Evolutionary conservation across 2,888 invertebrate genomes (phyloP).

Genomic region (Anaspis maculata): DNA sequence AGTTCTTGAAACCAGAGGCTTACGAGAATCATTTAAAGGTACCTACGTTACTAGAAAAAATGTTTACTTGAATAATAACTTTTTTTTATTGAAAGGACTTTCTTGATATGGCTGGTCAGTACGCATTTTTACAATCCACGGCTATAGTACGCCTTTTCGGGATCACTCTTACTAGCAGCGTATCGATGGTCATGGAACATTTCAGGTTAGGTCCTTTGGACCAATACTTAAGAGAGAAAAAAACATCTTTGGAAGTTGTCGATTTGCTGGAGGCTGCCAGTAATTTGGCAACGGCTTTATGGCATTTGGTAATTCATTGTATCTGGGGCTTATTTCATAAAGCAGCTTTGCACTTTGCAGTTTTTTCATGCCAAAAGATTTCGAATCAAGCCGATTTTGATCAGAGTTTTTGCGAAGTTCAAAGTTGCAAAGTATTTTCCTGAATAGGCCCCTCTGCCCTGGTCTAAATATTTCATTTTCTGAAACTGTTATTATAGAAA

Average conservation of each 20-base stretch:
- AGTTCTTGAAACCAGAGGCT: slow-evolving; percentile 62
- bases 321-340: too few relatives aligned
- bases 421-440: too few relatives aligned
- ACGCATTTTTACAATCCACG: slow-evolving; percentile 69
- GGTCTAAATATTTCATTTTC: too few relatives aligned
- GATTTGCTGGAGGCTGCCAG: slow-evolving; percentile 78
- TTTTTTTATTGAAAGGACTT: too few relatives aligned
- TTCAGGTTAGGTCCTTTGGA: slow-evolving; percentile 72
- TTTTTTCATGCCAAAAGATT: too few relatives aligned
- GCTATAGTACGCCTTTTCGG: slow-evolving; percentile 72
- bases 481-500: slow-evolving; percentile 44
- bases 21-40: slow-evolving; percentile 55
- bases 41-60: too few relatives aligned
- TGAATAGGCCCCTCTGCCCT: too few relatives aligned
- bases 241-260: slow-evolving; percentile 48
- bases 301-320: slow-evolving; percentile 71
- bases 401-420: too few relatives aligned
- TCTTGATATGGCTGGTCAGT: slow-evolving; percentile 65
- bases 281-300: slow-evolving; percentile 74
- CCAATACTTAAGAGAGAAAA: slow-evolving; percentile 52
- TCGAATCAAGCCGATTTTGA: too few relatives aligned
- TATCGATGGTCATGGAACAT: slow-evolving; percentile 76
- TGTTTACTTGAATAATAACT: too few relatives aligned
- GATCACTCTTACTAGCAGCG: slow-evolving; percentile 64
- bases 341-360: too few relatives aligned